These are phyloP conservation scores for Amphiprion clarkii DNA, from an alignment of 2,797 vertebrate species.

Conservation along the genomic window DNA sequence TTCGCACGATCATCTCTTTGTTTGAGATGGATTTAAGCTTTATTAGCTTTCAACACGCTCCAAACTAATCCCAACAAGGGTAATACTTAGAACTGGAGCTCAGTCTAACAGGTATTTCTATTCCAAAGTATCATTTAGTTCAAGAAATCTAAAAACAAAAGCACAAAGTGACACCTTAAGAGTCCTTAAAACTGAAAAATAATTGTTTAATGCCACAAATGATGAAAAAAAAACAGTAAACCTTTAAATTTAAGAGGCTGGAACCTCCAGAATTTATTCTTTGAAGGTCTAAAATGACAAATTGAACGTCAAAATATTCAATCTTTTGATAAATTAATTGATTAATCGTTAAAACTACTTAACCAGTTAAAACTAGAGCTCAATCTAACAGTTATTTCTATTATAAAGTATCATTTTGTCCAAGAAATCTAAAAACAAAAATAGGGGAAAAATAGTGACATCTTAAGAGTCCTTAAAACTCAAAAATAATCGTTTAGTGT, in stretches of 20 bases:
- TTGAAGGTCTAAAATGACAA: too few species aligned
- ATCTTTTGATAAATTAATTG: neutral
- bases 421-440: too few species aligned
- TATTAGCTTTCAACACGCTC: neutral
- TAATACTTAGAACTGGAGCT: neutral
- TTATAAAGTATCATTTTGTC: too few species aligned
- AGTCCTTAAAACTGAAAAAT: neutral
- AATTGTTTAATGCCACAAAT: neutral
- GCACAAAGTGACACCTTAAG: neutral
- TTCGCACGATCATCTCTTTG: slow-evolving; percentile 17
- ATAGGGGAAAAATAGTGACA: neutral
- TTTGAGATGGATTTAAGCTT: slow-evolving; percentile 27
- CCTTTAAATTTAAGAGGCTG: neutral
- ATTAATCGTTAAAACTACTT: neutral
- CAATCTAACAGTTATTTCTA: neutral
- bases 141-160: neutral
- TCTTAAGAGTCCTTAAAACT: neutral
- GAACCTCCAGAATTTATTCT: too few species aligned
- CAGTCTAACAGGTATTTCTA: neutral
- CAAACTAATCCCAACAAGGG: too few species aligned
- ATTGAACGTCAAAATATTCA: too few species aligned
- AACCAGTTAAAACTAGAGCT: neutral
- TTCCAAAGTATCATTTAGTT: too few species aligned
- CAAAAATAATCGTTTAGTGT: neutral
- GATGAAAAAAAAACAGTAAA: neutral